Evolutionary conservation across 2,888 invertebrate genomes (phyloP), one percentile per base, ranked within the genome.

Genomic region (Tricholauxania praeusta): DNA sequence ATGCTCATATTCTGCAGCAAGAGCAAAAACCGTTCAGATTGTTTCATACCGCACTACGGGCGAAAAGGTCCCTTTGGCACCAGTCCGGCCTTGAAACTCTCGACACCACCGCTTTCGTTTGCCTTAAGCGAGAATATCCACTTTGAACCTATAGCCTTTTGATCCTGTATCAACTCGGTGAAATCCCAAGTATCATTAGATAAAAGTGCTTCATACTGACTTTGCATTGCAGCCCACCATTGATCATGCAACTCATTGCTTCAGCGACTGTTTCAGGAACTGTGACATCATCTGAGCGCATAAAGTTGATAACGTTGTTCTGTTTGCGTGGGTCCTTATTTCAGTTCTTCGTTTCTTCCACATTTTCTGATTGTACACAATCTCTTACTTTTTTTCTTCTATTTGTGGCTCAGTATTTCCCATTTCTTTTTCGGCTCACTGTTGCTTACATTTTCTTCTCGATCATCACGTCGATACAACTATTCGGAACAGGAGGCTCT

Each of bases 11-110:
- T 73, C 72, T 10, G 60, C 75, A 32, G 72, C 72, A 22, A 74
- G 22, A 4, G 75, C 73, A 47, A 75, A 55, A 0, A 71, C 39
- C 66, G 67, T 71, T 57, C 66, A 22, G 12, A 69, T 66, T 1
- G 72, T 71, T 0, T 64, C 71, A 47, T 75, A 73, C 10, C 73
- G 52, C 17, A 75, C 67, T 0, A 71, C 72, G 4, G 73, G 74
- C 2, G 73, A 65, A 62, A 59, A 73, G 2, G 72, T 74, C 72
- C 74, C 60, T 78, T 78, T 1, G 78, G 76, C 3, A 77, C 78
- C 2, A 78, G 70, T 12, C 75, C 32, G 4, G 77, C 55, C 51
- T 78, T 78, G 49, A 75, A 79, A 3, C 75, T 71, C 2, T 77
- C 68, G 28, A 76, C 69, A n/a, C 66, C 22, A 17, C 76, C 77